Evolutionary conservation across 2,113 vertebrate genomes (phyloP).

Genomic region (Rhagologus leucostigma): DNA sequence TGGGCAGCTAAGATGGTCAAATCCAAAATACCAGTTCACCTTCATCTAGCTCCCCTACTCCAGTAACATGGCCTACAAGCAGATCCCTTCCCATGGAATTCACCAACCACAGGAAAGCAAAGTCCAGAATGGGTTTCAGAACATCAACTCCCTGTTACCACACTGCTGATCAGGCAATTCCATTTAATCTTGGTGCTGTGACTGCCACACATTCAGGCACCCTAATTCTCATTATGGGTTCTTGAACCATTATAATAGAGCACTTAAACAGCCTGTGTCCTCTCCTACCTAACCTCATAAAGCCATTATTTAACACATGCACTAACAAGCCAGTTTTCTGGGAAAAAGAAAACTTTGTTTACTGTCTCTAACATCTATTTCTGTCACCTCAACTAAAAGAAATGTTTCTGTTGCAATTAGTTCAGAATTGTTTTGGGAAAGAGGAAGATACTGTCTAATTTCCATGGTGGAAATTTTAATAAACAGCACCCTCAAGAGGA

Average conservation of each 20-base stretch:
- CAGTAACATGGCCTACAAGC: neutral
- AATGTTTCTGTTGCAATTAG: neutral
- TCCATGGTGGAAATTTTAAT: conserved; percentile 57
- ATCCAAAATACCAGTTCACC: neutral
- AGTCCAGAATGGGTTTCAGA: neutral
- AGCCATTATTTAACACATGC: neutral
- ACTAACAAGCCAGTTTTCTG: neutral
- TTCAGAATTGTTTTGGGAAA: neutral
- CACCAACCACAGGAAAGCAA: neutral
- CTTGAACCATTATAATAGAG: neutral
- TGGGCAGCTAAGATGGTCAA: neutral
- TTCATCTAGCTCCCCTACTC: neutral
- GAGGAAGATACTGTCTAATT: neutral
- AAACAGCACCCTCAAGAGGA: conserved; percentile 70
- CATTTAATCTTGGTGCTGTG: neutral
- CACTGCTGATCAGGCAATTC: neutral
- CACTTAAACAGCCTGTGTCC: neutral
- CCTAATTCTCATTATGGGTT: neutral
- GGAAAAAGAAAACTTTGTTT: neutral
- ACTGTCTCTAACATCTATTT: neutral
- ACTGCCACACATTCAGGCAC: neutral
- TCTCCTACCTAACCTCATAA: neutral
- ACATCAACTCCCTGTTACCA: neutral
- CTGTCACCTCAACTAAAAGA: neutral
- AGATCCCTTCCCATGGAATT: neutral